Base-by-base conservation (phyloP, 2,888 invertebrate genomes). In the Heliconius ethilla region DNA sequence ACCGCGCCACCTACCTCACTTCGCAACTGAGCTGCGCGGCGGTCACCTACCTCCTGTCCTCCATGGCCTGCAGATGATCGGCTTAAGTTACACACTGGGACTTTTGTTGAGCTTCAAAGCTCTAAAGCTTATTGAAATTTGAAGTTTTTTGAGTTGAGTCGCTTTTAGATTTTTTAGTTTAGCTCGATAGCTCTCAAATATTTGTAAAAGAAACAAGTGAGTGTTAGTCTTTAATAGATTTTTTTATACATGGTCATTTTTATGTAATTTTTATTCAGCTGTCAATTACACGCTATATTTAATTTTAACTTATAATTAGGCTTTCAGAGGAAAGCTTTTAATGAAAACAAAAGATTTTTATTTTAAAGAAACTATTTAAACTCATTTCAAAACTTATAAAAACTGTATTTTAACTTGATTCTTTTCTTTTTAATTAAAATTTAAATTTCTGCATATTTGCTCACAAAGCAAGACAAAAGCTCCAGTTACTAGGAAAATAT, bases 11-110 rank as follows among this genome's bases (percentile, higher is more conserved):
- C 55, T 94, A 92, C 88, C 88, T 94, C 83, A 93, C 95, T 76
- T 93, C 95, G 63, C 95, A 94, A 86, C 86, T 95, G 73, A 91
- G 92, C 84, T 92, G 93, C 83, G 94, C 94, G 0, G 85, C 90
- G 70, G 83, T 92, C 84, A 94, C 94, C 25, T 94, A 94, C 86
- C 85, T 94, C 74, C 86, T 94, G 15, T 93, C 95, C 2, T 91
- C 92, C 1, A 88, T 90, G 85, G 90, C 89, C 86, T 91, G 92
- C 88, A 94, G 95, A 91, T 95, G 95, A 95, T 95, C 89, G 86
- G 88, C 84, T 84, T 89, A 82, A 82, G 74, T 25, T 40, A 45
- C 66, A 27, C 75, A 69, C 72, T 80, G 79, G 79, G 78, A 78
- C 78, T 80, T 77, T 81, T 81, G 82, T 82, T 80, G 75, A 75